A percentile compares a stretch with the other conserved stretches of the same genome.
These are phyloP conservation scores for Cydia fagiglandana DNA, from an alignment of 1,140 invertebrate genomes.

Conservation along the genomic window DNA sequence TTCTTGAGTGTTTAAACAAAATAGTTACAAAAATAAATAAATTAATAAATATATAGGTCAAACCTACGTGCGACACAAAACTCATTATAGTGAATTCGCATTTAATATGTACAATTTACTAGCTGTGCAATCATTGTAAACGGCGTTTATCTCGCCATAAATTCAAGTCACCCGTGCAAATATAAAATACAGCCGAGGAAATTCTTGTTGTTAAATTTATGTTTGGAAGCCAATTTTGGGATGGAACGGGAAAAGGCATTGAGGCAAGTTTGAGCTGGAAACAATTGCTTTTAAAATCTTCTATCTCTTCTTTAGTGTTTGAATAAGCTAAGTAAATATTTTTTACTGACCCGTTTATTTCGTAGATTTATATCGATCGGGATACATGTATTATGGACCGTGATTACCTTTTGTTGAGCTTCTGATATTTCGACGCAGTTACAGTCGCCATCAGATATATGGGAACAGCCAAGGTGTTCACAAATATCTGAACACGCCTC, in stretches of 20 bases:
- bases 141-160: slow-evolving; percentile 33
- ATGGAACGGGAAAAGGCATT: background rate
- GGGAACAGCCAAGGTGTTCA: too few relatives aligned
- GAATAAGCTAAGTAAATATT: too few relatives aligned
- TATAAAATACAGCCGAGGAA: slow-evolving; percentile 33
- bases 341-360: too few relatives aligned
- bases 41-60: background rate
- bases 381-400: too few relatives aligned
- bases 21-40: too few relatives aligned
- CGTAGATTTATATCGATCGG: too few relatives aligned
- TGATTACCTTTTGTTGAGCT: too few relatives aligned
- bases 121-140: slow-evolving; percentile 21
- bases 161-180: slow-evolving; percentile 34
- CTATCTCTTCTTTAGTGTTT: too few relatives aligned
- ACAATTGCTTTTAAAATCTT: background rate
- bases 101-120: background rate
- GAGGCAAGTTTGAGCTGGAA: background rate
- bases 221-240: slow-evolving; percentile 6
- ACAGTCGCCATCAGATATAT: too few relatives aligned
- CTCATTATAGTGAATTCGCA: background rate
- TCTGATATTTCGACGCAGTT: too few relatives aligned
- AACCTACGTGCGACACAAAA: background rate
- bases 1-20: too few relatives aligned
- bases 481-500: too few relatives aligned
- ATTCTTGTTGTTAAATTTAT: slow-evolving; percentile 34